Conservation (phyloP, 2,888 invertebrate species). For the Leptopilina myrica region DNA sequence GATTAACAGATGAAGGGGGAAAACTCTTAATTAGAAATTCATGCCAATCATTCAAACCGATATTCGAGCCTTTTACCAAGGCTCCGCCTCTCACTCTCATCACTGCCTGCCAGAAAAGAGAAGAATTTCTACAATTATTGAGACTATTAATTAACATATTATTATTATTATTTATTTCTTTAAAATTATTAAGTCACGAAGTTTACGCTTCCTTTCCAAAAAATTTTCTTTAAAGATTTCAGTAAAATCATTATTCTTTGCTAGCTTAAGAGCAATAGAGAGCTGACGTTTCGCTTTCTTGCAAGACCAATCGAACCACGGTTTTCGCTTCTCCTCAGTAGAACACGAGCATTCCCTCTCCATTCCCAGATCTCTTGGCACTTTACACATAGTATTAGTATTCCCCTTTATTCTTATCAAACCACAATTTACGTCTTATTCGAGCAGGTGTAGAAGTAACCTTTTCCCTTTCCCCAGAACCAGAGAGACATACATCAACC, state of each 20-base stretch:
- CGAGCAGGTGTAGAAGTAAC: neutral
- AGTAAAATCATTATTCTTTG: neutral
- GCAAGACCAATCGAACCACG: neutral
- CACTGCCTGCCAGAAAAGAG: neutral
- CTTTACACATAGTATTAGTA: neutral
- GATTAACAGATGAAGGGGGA: too few relatives aligned
- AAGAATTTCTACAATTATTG: neutral
- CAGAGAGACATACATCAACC: neutral
- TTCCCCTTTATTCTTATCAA: neutral
- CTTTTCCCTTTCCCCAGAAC: neutral
- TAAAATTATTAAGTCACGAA: neutral
- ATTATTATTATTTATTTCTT: neutral
- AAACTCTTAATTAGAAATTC: too few relatives aligned
- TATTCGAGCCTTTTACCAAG: too few relatives aligned
- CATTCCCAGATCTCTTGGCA: neutral
- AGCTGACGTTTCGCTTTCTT: neutral
- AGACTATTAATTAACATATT: neutral
- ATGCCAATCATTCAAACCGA: too few relatives aligned
- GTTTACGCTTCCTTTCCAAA: too few relatives aligned
- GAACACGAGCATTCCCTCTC: neutral
- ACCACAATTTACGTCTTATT: neutral
- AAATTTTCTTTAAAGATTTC: neutral
- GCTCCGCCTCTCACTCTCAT: neutral
- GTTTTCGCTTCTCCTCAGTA: neutral
- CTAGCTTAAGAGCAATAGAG: neutral